Percentiles rank a stretch among this genome's conserved stretches.
phyloP scores from a whole-genome alignment of 2,113 vertebrate genomes.

The Monarcha castaneiventris region DNA sequence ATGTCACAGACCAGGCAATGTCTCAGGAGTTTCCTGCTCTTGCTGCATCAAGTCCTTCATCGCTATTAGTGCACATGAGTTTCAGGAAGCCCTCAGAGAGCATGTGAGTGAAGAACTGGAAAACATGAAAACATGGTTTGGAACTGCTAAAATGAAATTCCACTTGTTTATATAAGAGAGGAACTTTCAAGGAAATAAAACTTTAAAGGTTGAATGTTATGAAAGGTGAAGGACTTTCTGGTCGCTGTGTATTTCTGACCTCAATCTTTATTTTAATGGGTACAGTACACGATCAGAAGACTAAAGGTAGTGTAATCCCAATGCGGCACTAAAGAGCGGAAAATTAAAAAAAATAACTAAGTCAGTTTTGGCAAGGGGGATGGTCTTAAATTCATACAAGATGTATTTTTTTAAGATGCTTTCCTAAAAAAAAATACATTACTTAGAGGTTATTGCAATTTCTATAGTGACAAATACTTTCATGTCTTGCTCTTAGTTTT shows the following conservation, averaged over 20 bases:
- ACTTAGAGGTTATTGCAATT: neutral
- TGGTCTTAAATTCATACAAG: neutral
- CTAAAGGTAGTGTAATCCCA: neutral
- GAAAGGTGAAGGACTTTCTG: neutral
- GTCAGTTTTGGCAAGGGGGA: neutral
- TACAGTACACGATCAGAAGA: neutral
- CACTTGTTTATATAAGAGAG: neutral
- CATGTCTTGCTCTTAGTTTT: neutral
- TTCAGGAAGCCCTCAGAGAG: neutral
- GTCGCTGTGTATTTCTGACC: neutral
- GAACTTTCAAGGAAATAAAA: neutral
- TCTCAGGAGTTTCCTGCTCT: neutral
- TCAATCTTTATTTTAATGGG: neutral
- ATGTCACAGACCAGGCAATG: neutral
- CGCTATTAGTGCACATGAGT: fast-evolving
- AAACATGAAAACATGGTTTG: neutral
- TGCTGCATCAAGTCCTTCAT: neutral
- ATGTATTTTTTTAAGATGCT: neutral
- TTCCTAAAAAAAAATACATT: neutral
- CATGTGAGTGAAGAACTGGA: neutral
- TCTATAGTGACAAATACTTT: neutral
- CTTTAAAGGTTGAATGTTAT: neutral
- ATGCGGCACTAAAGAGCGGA: neutral
- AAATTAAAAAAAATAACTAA: neutral
- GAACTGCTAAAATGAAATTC: neutral